Conservation (phyloP, 2,797 vertebrate genomes). For the Microctenopoma lineatum region DNA sequence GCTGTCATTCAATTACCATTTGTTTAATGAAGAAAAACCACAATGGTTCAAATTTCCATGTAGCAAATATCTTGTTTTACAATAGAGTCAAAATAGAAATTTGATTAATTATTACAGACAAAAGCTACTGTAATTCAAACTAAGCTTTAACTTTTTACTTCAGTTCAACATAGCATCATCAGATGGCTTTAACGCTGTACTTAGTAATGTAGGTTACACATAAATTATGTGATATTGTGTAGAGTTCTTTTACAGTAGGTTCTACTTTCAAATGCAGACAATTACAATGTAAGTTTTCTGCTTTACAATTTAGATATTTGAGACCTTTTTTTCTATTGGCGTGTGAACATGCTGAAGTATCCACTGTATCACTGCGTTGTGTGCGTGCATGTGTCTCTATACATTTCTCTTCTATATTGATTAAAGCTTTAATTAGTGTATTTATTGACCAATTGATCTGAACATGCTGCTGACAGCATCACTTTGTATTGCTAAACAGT, state of each 20-base stretch:
- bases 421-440: slow-evolving; percentile 20
- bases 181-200: not conserved
- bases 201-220: too few relatives aligned
- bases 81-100: too few relatives aligned
- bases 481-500: not conserved
- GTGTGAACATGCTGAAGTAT: not conserved
- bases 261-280: not conserved
- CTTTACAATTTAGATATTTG: too few relatives aligned
- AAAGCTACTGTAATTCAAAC: not conserved
- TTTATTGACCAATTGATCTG: slow-evolving; percentile 30
- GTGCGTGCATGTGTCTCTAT: not conserved
- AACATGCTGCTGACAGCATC: slow-evolving; percentile 8
- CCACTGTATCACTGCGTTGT: not conserved
- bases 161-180: too few relatives aligned
- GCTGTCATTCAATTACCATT: not conserved
- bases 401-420: slow-evolving; percentile 27
- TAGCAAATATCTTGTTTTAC: not conserved
- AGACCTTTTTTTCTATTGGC: not conserved
- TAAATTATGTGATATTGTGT: too few relatives aligned
- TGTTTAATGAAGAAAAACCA: not conserved
- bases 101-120: not conserved
- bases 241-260: too few relatives aligned
- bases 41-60: not conserved
- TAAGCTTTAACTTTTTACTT: not conserved
- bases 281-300: not conserved